Evolutionary conservation across 2,113 vertebrate genomes (phyloP), one percentile per base, ranked within the genome.

Genomic region (Nycticebus coucang): DNA sequence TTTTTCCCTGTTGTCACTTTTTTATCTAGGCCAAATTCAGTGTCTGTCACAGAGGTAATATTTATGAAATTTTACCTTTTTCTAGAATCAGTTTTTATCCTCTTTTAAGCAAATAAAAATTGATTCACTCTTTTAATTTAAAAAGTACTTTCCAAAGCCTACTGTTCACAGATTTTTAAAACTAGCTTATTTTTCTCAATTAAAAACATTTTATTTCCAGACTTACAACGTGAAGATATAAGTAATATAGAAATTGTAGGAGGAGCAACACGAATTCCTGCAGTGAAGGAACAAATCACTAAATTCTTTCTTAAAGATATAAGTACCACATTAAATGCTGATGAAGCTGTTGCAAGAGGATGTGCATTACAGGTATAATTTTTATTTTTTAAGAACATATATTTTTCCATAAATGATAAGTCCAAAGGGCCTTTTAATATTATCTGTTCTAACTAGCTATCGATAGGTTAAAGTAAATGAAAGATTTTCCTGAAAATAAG

Each of bases 311-410:
- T 98, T 97, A 99, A 99, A 98, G 99, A 99, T 89, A 97, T 99
- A 98, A 99, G 99, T 97, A 99, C 99, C 97, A 99, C 99, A 0
- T 98, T 99, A 91, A 99, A 99, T 5, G 99, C 99, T 91, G 99
- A 99, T 77, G 99, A 99, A 98, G 99, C 99, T 95, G 99, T 99
- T 50, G 99, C 99, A 72, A 98, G 99, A 97, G 99, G 99, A 93
- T 99, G 99, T 97, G 99, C 99, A 6, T 98, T 99, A 93, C 99
- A 99, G 99, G 99, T 99, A 97, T 79, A n/a, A 84, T 60, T 0
- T 35, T 19, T 92, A 62, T 91, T 96, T 93, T 84, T 30, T 60
- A 1, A 18, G 2, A 87, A 7, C 75, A 4, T 72, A 0, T 92
- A 72, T 92, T 88, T 93, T 96, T 15, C 37, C 66, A 91, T 50